Conservation (phyloP, 2,797 vertebrate genomes). For the Craterocephalus amniculus region DNA sequence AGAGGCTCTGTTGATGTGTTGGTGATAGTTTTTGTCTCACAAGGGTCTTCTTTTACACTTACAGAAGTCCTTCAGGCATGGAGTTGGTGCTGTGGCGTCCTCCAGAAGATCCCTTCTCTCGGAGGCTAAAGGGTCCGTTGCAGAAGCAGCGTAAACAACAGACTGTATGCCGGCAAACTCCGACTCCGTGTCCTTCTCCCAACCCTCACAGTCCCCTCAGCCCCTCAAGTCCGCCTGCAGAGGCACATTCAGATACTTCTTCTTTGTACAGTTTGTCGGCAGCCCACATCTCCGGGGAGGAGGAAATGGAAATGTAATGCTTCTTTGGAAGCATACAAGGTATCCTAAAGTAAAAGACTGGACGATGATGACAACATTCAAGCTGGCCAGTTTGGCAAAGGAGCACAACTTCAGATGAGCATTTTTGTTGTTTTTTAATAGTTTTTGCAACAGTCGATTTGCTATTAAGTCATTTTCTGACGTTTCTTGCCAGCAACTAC, state of each 20-base stretch:
- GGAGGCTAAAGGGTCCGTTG: conserved; percentile 77
- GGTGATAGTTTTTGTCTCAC: conserved; percentile 6
- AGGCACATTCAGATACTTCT: conserved; percentile 32
- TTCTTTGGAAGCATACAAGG: conserved; percentile 12
- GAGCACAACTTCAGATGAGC: conserved; percentile 13
- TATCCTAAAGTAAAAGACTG: conserved; percentile 43
- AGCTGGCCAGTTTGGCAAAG: conserved; percentile 22
- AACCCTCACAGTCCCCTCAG: conserved; percentile 47
- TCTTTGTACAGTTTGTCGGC: conserved; percentile 65
- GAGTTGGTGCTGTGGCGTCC: conserved; percentile 87
- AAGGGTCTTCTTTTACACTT: neutral
- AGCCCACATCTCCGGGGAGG: conserved; percentile 72
- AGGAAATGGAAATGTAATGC: conserved; percentile 86
- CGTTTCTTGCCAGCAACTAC: conserved; percentile 2
- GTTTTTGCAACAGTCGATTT: conserved; percentile 40
- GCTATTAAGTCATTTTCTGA: conserved; percentile 30
- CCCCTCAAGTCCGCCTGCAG: conserved; percentile 53
- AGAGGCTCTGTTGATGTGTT: neutral
- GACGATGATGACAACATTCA: conserved; percentile 17
- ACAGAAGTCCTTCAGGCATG: conserved; percentile 86
- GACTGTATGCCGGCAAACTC: conserved; percentile 61
- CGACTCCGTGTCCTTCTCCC: conserved; percentile 68
- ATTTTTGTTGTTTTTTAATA: conserved; percentile 30
- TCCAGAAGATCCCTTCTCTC: conserved; percentile 80
- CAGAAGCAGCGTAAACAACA: conserved; percentile 83